Percentiles rank a stretch among this genome's conserved stretches.
These are phyloP conservation scores for Theristicus caerulescens DNA, from an alignment of 2,113 vertebrate genomes.

Conservation along the genomic window DNA sequence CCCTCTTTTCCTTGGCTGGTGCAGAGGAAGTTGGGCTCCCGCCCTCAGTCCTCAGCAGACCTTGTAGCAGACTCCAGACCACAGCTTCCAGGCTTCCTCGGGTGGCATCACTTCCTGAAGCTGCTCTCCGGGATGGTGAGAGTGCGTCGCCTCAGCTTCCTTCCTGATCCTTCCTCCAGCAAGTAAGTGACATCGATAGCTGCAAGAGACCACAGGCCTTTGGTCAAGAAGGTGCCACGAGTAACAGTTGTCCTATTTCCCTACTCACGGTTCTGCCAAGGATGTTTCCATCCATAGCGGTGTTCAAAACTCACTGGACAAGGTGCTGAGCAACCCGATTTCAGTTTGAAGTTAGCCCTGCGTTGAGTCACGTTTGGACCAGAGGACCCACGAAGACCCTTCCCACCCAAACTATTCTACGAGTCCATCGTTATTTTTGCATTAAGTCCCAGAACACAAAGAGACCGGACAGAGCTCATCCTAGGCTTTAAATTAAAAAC, in stretches of 20 bases:
- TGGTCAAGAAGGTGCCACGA: neutral
- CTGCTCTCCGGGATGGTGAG: constrained; percentile 87
- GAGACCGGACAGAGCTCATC: neutral
- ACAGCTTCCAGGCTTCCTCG: neutral
- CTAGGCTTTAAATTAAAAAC: neutral
- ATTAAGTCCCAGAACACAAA: neutral
- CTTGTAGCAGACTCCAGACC: constrained; percentile 24
- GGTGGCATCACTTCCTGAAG: constrained; percentile 84
- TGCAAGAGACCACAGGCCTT: constrained; percentile 63
- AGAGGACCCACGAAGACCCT: neutral
- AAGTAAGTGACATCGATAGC: constrained; percentile 98
- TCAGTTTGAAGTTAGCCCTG: neutral
- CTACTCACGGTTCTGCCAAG: neutral
- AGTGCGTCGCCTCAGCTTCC: constrained; percentile 88
- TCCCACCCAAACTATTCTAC: neutral
- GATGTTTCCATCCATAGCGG: neutral
- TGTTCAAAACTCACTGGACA: neutral
- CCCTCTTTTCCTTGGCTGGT: constrained; percentile 26
- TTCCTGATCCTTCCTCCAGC: constrained; percentile 92
- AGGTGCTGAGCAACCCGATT: neutral
- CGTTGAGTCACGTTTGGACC: neutral
- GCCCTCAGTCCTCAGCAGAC: constrained; percentile 40
- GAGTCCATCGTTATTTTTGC: neutral
- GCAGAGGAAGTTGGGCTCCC: constrained; percentile 21
- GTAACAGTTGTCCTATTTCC: accelerated